Base-by-base conservation (phyloP, 2,113 vertebrate species). In the Sarotherodon lohbergeri region DNA sequence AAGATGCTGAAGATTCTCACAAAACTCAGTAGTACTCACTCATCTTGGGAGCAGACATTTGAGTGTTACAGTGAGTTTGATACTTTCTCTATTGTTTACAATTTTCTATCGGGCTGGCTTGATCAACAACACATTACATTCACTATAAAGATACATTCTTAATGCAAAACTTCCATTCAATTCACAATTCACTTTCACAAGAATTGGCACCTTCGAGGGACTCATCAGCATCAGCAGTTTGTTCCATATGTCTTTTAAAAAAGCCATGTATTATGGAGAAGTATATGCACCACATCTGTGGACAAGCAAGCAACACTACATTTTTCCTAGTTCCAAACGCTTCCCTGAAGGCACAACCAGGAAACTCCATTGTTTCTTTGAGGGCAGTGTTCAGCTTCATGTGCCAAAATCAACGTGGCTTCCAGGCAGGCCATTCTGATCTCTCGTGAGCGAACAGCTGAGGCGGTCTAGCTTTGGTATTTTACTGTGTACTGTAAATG, bases 331-430 rank as follows among this genome's bases (percentile, higher is more conserved):
- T 86, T 50, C 52, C 52, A 87, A 92, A 86, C 68, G 79, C 83
- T 91, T 95, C 91, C 94, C 91, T 91, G 92, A 95, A 96, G 94
- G 94, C 95, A 95, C 93, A 80, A 92, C 86, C 92, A 94, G 94
- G 91, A 95, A 93, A 90, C 80, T 82, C 91, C 85, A 92, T 93
- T 90, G 92, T 95, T 93, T 93, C 86, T 91, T 81, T 92, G 86
- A 89, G 90, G 95, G 94, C 94, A 96, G 94, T 95, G 94, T 91
- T 95, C 91, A 95, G 94, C 94, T 94, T 93, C 79, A 57, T 93
- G 92, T 91, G 93, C 92, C 95, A 94, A 95, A 94, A 91, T 87
- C 94, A 90, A 92, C 93, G 93, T 93, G 94, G 93, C 94, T 91
- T 91, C 93, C 89, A 90, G 80, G 89, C 91, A 80, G 88, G 83